Evolutionary conservation across 2,797 vertebrate genomes (phyloP), one percentile per base, ranked within the genome.

Genomic region (Gephyroberyx darwinii): DNA sequence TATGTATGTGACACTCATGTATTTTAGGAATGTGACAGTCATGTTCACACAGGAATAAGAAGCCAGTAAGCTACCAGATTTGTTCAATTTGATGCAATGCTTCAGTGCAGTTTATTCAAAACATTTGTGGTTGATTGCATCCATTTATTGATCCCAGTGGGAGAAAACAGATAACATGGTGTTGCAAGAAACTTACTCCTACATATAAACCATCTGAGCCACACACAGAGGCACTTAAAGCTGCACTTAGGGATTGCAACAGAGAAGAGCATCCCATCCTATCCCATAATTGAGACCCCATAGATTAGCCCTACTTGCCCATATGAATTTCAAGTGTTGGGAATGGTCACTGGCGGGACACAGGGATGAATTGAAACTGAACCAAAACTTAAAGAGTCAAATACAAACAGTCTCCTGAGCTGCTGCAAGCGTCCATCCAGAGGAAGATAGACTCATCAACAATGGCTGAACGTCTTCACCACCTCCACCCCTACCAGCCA

Each of bases 131-230:
- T 71, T 14, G 26, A 82, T 13, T 30, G 53, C 54, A 55, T 69
- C 33, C 5, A 51, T 75, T 69, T 72, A 75, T 54, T 56, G 56
- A 61, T 73, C 65, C 74, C 79, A 62, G 43, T 1, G 74, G 65
- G 56, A 57, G 26, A 57, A 55, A 51, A 51, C 9, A 16, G 70
- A 82, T 86, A 54, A 54, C 30, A 59, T 2, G 33, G 66, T 83
- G 83, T 83, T 58, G 85, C 80, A 84, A 87, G 71, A 68, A 80
- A 78, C 76, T 83, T 51, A 8, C 64, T 39, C 5, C 62, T 75
- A 75, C 53, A 75, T 60, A 62, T 56, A 65, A 74, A 75, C 14
- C 76, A 63, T 2, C 75, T 68, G 79, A 84, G 61, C 75, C 79
- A 77, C 86, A 85, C 80, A 71, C 69, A 80, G 77, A 81, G 58